A percentile compares a stretch with the other conserved stretches of the same genome.
These are phyloP conservation scores for Drosophila mimetica DNA, from an alignment of 2,888 invertebrate genomes.

Conservation along the genomic window DNA sequence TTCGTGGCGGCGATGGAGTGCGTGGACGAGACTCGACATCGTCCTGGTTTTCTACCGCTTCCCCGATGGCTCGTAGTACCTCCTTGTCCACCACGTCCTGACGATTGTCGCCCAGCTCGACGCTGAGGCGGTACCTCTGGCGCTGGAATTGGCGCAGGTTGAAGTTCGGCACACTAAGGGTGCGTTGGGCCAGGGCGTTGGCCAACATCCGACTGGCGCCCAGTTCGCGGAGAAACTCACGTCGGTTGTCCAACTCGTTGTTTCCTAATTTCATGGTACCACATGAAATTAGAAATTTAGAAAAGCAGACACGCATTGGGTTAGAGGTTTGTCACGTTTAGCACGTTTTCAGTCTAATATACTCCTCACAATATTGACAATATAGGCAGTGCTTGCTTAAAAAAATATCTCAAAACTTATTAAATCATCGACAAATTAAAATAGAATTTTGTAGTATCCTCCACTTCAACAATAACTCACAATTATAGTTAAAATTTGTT, in stretches of 20 bases:
- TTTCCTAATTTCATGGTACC: conserved; percentile 26
- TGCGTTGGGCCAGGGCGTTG: conserved; percentile 37
- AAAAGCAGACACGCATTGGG: conserved; percentile 9
- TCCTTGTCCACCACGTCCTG: conserved; percentile 36
- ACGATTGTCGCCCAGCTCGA: conserved; percentile 42
- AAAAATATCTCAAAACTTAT: too few species aligned
- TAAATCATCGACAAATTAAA: too few species aligned
- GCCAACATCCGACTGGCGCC: conserved; percentile 48
- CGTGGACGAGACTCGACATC: conserved; percentile 8
- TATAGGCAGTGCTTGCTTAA: not conserved
- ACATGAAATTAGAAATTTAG: conserved; percentile 22
- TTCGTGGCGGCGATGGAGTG: conserved; percentile 56
- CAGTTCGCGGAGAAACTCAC: conserved; percentile 44
- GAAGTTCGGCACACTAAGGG: conserved; percentile 43
- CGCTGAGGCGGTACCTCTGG: conserved; percentile 35
- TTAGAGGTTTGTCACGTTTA: conserved; percentile 10
- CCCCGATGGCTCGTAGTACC: conserved; percentile 34
- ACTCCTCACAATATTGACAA: too few species aligned
- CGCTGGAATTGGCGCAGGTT: conserved; percentile 44
- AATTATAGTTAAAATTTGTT: too few species aligned
- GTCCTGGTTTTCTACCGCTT: conserved; percentile 19
- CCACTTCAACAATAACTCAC: too few species aligned
- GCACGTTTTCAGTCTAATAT: conserved; percentile 2
- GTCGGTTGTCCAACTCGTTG: conserved; percentile 45
- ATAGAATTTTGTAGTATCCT: too few species aligned